Evolutionary conservation across 2,888 invertebrate genomes (phyloP), one percentile per base, ranked within the genome.

Genomic region (Mylabris sibirica): DNA sequence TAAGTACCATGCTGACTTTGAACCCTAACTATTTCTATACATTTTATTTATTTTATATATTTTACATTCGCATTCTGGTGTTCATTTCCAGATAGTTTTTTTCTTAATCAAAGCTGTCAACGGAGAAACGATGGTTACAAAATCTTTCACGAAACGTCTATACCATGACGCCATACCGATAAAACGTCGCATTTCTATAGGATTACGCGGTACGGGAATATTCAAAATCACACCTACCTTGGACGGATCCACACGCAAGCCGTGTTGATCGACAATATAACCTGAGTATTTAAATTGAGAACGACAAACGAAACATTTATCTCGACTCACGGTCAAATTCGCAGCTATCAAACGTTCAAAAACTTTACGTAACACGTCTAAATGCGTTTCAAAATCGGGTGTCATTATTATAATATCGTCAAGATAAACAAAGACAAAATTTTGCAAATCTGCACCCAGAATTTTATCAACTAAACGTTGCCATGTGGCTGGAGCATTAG

Each of bases 141-240:
- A n/a, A n/a, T n/a, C n/a, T n/a, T n/a, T n/a, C n/a, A 78, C 60
- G 49, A 78, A 78, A 11, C 74, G 57, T 9, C 74, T 35, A 67
- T 80, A 84, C 78, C 79, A 84, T 0, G 75, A 74, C 5, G 72
- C 73, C 24, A 79, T 41, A 3, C 81, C 81, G 1, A 83, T 20
- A 53, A 82, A 80, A 3, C 74, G 64, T 34, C 74, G 62, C 6
- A 80, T 61, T 30, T 77, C 72, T 3, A 68, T 65, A 1, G 76
- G 64, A 44, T 59, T 77, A 4, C 44, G 64, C 0, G 81, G 82
- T 3, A 26, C n/a, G 6, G 78, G 76, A 17, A 78, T 74, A 17
- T 77, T 64, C 4, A 70, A 17, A 14, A 74, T 76, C 1, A 74
- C 70, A 3, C 22, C 22, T 11, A 77, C 71, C 59, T 69, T 75